phyloP scores from a whole-genome alignment of 2,888 invertebrate genomes.

The Rhopalosiphum nymphaeae region DNA sequence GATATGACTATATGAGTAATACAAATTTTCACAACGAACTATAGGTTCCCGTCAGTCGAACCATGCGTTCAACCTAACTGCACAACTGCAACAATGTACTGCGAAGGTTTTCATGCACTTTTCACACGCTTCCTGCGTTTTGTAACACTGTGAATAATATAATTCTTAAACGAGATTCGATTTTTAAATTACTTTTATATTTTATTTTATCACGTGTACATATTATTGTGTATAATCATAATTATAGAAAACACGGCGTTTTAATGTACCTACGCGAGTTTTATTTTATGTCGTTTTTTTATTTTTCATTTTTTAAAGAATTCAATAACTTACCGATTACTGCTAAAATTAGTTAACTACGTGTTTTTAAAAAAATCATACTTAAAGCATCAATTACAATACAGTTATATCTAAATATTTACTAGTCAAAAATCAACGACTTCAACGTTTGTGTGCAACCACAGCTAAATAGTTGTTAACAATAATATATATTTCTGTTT shows the following conservation, averaged over 20 bases:
- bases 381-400: not conserved
- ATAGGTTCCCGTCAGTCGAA: not conserved
- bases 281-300: not conserved
- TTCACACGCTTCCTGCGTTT: slow-evolving; percentile 45
- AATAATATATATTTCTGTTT: not conserved
- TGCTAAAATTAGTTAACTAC: not conserved
- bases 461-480: not conserved
- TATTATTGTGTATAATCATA: not conserved
- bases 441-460: not conserved
- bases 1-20: not conserved
- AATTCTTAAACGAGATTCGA: not conserved
- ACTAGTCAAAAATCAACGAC: not conserved
- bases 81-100: not conserved
- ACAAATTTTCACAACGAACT: slow-evolving; percentile 2
- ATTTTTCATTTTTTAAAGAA: not conserved
- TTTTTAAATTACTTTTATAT: not conserved
- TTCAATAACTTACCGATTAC: not conserved
- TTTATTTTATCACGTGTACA: not conserved
- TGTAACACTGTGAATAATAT: not conserved
- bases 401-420: not conserved
- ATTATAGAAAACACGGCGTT: not conserved
- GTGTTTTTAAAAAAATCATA: no score
- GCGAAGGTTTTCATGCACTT: slow-evolving; percentile 47
- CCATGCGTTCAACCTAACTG: not conserved
- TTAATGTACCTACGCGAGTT: not conserved